A percentile compares a stretch with the other conserved stretches of the same genome.
These are phyloP conservation scores for Plumapathes pennacea DNA, from an alignment of 92 coral and sea anemone species.

Conservation along the genomic window DNA sequence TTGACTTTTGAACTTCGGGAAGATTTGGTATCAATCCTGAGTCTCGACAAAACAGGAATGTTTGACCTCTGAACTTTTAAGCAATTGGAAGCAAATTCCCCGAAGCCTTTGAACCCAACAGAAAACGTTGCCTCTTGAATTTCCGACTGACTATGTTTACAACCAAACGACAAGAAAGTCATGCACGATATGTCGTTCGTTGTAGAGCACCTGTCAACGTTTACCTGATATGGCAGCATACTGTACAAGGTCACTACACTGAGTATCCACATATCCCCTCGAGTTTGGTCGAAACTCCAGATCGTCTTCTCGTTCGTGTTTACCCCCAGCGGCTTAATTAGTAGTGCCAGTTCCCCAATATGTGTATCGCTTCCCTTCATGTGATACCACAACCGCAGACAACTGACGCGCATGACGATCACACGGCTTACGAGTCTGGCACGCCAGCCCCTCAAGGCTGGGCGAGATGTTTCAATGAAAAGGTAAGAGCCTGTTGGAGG, in stretches of 20 bases:
- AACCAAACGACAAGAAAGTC: neutral
- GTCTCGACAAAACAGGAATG: no score
- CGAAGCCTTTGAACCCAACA: no score
- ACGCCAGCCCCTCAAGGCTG: conserved; percentile 54
- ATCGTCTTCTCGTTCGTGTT: conserved; percentile 43
- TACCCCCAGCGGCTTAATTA: conserved; percentile 29
- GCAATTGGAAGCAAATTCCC: no score
- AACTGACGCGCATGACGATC: conserved; percentile 69
- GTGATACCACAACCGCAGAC: conserved; percentile 91
- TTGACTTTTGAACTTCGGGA: no score
- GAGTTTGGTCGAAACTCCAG: conserved; percentile 54
- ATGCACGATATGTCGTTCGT: neutral
- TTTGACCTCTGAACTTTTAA: no score
- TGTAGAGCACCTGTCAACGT: neutral
- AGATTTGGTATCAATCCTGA: no score
- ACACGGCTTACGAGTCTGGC: conserved; percentile 75
- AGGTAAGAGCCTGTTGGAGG: conserved; percentile 61
- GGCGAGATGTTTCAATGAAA: conserved; percentile 84
- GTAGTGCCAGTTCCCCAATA: conserved; percentile 68
- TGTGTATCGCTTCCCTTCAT: conserved; percentile 61
- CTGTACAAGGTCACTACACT: conserved; percentile 57
- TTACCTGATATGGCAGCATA: conserved; percentile 65
- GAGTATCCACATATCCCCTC: conserved; percentile 70
- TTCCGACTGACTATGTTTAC: no score
- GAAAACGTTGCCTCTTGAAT: no score